These are phyloP conservation scores for Platyura marginata DNA, from an alignment of 1,140 invertebrate genomes.

Conservation along the genomic window DNA sequence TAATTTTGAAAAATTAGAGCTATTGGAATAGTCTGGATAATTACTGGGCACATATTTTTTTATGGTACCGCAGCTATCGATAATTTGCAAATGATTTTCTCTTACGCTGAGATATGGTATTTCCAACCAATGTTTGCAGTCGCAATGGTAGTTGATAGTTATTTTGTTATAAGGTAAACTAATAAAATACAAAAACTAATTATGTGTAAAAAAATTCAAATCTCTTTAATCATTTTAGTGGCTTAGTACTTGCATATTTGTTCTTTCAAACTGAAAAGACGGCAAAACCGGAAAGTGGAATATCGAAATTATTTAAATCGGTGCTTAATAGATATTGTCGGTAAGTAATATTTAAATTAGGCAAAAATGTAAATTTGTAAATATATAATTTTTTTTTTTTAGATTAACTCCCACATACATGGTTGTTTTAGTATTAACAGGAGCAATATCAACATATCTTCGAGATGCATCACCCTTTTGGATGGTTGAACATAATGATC, in stretches of 20 bases:
- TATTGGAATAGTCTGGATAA: slow-evolving; percentile 4
- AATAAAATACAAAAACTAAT: no score
- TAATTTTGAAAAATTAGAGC: not conserved
- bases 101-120: slow-evolving; percentile 15
- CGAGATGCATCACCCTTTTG: slow-evolving; percentile 21
- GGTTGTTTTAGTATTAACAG: slow-evolving; percentile 23
- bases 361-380: slow-evolving; percentile 9
- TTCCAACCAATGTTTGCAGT: slow-evolving; percentile 25
- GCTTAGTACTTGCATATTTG: slow-evolving; percentile 25
- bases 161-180: slow-evolving; percentile 27
- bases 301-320: slow-evolving; percentile 11
- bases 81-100: slow-evolving; percentile 12
- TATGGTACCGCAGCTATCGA: slow-evolving; percentile 23
- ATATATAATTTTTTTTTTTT: slow-evolving; percentile 6
- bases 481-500: slow-evolving; percentile 19
- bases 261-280: slow-evolving; percentile 18
- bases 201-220: no score
- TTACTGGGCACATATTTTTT: slow-evolving; percentile 20
- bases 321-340: slow-evolving; percentile 18
- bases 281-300: slow-evolving; percentile 9
- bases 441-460: slow-evolving; percentile 23
- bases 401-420: slow-evolving; percentile 28
- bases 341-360: slow-evolving; percentile 15
- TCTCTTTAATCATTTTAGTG: no score
- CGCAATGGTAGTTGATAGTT: slow-evolving; percentile 28